Evolutionary conservation across 2,797 vertebrate genomes (phyloP).

Genomic region (Centroberyx gerrardi): DNA sequence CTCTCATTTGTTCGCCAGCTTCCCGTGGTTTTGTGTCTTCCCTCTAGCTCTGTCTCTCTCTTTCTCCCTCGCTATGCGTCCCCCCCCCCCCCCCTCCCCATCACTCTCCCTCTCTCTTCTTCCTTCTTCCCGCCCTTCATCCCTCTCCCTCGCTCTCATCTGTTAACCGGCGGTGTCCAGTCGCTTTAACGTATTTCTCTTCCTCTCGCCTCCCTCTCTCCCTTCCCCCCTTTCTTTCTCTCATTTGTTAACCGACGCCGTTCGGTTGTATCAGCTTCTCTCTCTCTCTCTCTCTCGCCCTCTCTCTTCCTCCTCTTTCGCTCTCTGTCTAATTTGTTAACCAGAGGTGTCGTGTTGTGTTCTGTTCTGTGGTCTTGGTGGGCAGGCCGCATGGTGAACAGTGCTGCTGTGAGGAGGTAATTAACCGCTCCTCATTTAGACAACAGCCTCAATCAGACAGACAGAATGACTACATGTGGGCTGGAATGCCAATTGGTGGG

Average conservation of each 20-base stretch:
- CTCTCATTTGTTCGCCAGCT: not conserved
- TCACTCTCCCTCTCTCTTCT: not conserved
- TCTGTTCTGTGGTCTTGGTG: constrained; percentile 68
- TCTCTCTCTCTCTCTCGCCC: not conserved
- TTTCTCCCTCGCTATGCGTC: not conserved
- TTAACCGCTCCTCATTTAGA: constrained; percentile 74
- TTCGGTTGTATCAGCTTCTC: constrained; percentile 1
- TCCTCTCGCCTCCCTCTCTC: not conserved
- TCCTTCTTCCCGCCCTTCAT: not conserved
- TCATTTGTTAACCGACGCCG: constrained; percentile 22
- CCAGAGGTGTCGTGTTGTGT: constrained; percentile 64
- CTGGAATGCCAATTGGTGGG: constrained; percentile 56
- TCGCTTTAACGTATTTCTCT: not conserved
- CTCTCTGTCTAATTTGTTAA: constrained; percentile 58
- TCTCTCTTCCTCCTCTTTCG: constrained; percentile 13
- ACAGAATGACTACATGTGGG: constrained; percentile 61
- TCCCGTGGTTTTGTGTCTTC: not conserved
- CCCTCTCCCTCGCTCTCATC: constrained; percentile 1
- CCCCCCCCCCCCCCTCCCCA: not conserved
- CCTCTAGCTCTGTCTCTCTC: not conserved
- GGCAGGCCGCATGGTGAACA: constrained; percentile 57
- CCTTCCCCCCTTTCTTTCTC: constrained; percentile 12
- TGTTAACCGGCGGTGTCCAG: not conserved
- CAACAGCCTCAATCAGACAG: constrained; percentile 76
- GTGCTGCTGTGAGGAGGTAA: constrained; percentile 70